These are phyloP conservation scores for Notolepis coatsorum DNA, from an alignment of 2,797 vertebrate species.

Conservation along the genomic window DNA sequence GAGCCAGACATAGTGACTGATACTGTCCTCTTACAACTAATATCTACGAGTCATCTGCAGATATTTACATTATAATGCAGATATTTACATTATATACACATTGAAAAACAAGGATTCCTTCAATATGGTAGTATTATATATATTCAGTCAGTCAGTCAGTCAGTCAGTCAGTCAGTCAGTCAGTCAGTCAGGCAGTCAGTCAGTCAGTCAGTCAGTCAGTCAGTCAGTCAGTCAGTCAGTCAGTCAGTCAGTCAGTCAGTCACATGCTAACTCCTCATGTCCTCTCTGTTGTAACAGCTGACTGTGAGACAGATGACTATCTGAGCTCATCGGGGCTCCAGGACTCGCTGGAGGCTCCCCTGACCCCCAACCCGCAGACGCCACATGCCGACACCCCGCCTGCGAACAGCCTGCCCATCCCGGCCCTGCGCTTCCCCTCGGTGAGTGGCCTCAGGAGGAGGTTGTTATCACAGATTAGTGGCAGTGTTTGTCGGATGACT, in stretches of 20 bases:
- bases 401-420: constrained; percentile 71
- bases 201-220: no score
- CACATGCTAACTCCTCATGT: constrained; percentile 60
- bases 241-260: constrained; percentile 38
- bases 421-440: constrained; percentile 83
- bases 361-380: constrained; percentile 55
- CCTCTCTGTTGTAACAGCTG: constrained; percentile 84
- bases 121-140: no score
- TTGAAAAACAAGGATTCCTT: no score
- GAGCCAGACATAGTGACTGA: no score
- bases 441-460: constrained; percentile 74
- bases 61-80: no score
- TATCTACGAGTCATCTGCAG: no score
- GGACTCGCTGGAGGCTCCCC: constrained; percentile 81
- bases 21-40: no score
- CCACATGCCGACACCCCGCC: constrained; percentile 45
- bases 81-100: no score
- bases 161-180: no score
- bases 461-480: constrained; percentile 32
- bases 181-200: no score
- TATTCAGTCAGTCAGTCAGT: no score
- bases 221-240: no score
- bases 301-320: constrained; percentile 95
- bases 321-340: constrained; percentile 92
- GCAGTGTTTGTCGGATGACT: neutral